phyloP scores from a whole-genome alignment of 2,888 invertebrate species.

The Athetis lepigone region DNA sequence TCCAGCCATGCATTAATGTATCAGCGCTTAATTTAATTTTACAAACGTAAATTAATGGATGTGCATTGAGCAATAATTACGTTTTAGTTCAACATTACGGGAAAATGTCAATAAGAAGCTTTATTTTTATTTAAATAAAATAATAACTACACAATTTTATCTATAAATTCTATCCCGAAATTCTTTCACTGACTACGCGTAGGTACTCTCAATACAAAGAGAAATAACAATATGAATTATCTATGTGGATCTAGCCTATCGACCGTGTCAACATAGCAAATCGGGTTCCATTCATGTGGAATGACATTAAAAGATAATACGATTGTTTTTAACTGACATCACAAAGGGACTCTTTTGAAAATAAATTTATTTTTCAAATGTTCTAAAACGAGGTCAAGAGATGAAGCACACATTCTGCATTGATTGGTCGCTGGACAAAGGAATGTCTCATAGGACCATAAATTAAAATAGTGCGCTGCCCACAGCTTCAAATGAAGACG shows the following conservation, averaged over 20 bases:
- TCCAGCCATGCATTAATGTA: constrained; percentile 28
- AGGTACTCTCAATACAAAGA: background rate
- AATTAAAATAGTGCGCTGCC: constrained; percentile 31
- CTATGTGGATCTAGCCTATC: background rate
- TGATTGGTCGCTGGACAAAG: constrained; percentile 33
- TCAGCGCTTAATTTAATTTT: constrained; percentile 27
- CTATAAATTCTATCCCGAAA: background rate
- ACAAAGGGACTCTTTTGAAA: background rate
- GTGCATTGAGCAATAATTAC: constrained; percentile 17
- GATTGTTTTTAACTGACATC: background rate
- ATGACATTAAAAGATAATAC: constrained; percentile 28
- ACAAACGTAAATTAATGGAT: constrained; percentile 25
- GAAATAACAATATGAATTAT: constrained; percentile 16
- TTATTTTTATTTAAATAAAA: too few species aligned
- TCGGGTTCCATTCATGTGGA: constrained; percentile 26
- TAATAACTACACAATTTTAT: background rate
- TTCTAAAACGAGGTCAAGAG: constrained; percentile 6
- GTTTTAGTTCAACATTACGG: background rate
- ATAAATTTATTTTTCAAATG: constrained; percentile 5
- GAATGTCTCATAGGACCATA: constrained; percentile 31
- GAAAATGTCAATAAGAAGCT: background rate
- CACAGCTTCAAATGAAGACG: constrained; percentile 27
- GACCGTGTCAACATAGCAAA: constrained; percentile 27
- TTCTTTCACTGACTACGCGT: background rate
- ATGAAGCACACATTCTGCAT: constrained; percentile 13